phyloP scores from a whole-genome alignment of 2,888 invertebrate species.

The Eristalinus sepulchralis region DNA sequence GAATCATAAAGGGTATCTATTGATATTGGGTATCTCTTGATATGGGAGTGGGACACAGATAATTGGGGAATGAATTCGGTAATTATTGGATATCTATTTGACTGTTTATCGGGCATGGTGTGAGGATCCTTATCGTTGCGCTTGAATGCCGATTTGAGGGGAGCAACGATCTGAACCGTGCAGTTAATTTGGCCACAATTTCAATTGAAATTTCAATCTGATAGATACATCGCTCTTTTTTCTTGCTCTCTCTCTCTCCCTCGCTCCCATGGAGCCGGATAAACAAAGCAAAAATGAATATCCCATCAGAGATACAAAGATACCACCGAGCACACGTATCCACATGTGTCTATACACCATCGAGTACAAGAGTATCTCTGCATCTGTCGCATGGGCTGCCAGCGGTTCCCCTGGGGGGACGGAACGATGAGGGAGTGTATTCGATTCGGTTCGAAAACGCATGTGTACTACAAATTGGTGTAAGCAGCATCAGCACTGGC shows the following conservation, averaged over 20 bases:
- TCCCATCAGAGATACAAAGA: constrained; percentile 49
- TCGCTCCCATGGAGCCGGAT: constrained; percentile 20
- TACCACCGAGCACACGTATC: background rate
- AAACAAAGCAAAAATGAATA: constrained; percentile 34
- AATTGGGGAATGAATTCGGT: background rate
- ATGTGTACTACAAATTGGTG: constrained; percentile 68
- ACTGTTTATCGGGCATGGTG: background rate
- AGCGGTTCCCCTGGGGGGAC: background rate
- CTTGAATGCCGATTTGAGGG: constrained; percentile 5
- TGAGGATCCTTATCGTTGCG: background rate
- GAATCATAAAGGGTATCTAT: background rate
- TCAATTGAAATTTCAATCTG: constrained; percentile 61
- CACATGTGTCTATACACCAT: background rate
- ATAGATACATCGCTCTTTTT: constrained; percentile 11
- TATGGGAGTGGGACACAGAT: background rate
- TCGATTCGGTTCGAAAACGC: constrained; percentile 46
- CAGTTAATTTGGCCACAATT: constrained; percentile 58
- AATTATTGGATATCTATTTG: background rate
- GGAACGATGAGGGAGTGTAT: background rate
- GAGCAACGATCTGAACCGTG: constrained; percentile 43
- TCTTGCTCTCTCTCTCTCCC: constrained; percentile 14
- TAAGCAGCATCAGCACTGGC: constrained; percentile 8
- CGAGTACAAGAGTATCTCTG: background rate
- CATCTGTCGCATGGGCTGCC: constrained; percentile 8
- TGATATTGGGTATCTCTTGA: background rate